A percentile compares a stretch with the other conserved stretches of the same genome.
Conservation (phyloP, 2,888 invertebrate species). For the Tetranychus piercei region DNA sequence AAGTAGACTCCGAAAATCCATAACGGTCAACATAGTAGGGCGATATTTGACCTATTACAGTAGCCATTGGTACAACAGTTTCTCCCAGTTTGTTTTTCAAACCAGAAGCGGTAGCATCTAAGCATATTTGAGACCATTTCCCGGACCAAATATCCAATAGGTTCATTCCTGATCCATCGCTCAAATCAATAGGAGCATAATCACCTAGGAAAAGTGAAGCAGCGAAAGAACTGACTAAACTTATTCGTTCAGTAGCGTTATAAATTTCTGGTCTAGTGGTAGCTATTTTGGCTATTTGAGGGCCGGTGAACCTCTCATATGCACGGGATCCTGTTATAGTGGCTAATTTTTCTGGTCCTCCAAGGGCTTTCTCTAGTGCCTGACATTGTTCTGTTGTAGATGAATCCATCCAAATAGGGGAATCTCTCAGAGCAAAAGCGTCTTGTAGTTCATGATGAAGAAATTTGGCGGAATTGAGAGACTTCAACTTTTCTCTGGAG, state of each 20-base stretch:
- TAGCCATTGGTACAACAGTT: slow-evolving; percentile 43
- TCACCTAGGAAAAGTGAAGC: slow-evolving; percentile 68
- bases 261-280: slow-evolving; percentile 51
- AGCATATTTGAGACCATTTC: slow-evolving; percentile 53
- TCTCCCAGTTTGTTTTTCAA: slow-evolving; percentile 14
- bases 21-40: slow-evolving; percentile 67
- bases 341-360: slow-evolving; percentile 55
- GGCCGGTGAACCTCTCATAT: slow-evolving; percentile 76
- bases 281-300: slow-evolving; percentile 75
- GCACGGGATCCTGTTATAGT: slow-evolving; percentile 65
- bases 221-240: slow-evolving; percentile 77
- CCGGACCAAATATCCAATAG: slow-evolving; percentile 59
- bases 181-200: slow-evolving; percentile 70
- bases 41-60: slow-evolving; percentile 45
- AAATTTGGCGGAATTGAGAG: slow-evolving; percentile 52
- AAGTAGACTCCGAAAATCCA: slow-evolving; percentile 59
- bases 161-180: slow-evolving; percentile 89
- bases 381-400: slow-evolving; percentile 56
- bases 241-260: slow-evolving; percentile 59
- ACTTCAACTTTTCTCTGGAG: slow-evolving; percentile 45
- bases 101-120: slow-evolving; percentile 57
- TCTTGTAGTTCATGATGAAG: slow-evolving; percentile 58
- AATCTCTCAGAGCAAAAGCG: slow-evolving; percentile 55
- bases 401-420: slow-evolving; percentile 94
- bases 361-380: slow-evolving; percentile 58